Evolutionary conservation across 2,888 invertebrate genomes (phyloP).

Genomic region (Zele albiditarsus): DNA sequence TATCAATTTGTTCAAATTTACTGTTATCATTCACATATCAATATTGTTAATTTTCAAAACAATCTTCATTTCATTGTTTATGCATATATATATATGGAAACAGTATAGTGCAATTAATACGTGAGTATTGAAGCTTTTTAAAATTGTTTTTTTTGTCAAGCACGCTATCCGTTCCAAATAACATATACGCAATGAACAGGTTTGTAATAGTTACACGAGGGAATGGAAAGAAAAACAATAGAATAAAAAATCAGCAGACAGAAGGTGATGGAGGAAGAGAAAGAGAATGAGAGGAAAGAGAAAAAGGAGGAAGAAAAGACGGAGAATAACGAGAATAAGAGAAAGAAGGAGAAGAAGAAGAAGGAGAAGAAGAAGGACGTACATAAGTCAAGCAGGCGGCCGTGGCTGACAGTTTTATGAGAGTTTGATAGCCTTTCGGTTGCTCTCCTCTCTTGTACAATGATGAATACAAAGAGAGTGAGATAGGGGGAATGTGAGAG

Average conservation of each 20-base stretch:
- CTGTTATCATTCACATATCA: too few relatives aligned
- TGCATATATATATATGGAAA: too few relatives aligned
- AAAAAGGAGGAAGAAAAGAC: conserved; percentile 37
- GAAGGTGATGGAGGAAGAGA: conserved; percentile 24
- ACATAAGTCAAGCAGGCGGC: conserved; percentile 70
- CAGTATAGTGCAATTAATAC: too few relatives aligned
- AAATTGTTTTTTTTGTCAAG: neutral
- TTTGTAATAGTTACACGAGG: conserved; percentile 3
- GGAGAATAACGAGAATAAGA: conserved; percentile 43
- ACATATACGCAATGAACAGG: conserved; percentile 15
- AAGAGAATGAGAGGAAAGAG: neutral
- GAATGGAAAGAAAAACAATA: conserved; percentile 36
- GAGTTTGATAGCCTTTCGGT: conserved; percentile 72
- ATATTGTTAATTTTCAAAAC: too few relatives aligned
- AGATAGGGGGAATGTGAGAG: conserved; percentile 38
- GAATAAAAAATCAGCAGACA: neutral
- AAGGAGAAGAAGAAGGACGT: conserved; percentile 54
- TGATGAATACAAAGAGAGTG: conserved; percentile 46
- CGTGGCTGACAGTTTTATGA: conserved; percentile 73
- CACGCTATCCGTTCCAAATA: neutral
- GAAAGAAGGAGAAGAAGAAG: conserved; percentile 49
- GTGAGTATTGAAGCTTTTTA: neutral
- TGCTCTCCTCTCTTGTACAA: conserved; percentile 54
- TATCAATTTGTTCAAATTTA: too few relatives aligned
- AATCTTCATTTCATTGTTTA: too few relatives aligned